phyloP scores from a whole-genome alignment of 2,797 vertebrate species.

The Carcharodon carcharias region DNA sequence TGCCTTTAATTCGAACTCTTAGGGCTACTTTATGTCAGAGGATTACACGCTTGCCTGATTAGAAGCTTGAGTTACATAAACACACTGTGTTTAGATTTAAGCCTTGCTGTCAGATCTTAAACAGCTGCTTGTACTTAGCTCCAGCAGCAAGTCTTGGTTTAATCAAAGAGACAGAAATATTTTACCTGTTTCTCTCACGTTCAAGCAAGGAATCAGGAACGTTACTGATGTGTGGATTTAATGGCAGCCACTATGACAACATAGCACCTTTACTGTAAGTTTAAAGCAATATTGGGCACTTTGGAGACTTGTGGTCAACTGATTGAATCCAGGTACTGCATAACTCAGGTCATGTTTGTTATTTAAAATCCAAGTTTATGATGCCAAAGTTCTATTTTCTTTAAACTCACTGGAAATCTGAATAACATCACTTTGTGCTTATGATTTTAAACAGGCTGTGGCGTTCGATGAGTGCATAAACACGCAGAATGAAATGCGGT shows the following conservation, averaged over 20 bases:
- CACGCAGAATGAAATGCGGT: not conserved
- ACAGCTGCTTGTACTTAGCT: conserved; percentile 70
- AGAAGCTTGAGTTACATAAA: conserved; percentile 69
- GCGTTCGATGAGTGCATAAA: not conserved
- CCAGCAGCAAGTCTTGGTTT: conserved; percentile 58
- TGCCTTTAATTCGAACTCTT: conserved; percentile 60
- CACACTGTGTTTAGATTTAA: conserved; percentile 67
- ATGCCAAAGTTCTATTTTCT: conserved; percentile 19
- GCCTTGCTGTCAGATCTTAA: conserved; percentile 60
- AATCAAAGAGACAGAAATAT: conserved; percentile 63
- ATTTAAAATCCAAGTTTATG: not conserved
- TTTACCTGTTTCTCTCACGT: conserved; percentile 57
- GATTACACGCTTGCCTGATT: conserved; percentile 65
- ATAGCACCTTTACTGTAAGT: conserved; percentile 24
- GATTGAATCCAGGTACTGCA: not conserved
- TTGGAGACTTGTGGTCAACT: not conserved
- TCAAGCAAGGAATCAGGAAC: conserved; percentile 39
- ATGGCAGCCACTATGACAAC: conserved; percentile 11
- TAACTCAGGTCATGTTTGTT: not conserved
- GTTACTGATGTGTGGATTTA: conserved; percentile 27
- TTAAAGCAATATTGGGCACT: not conserved
- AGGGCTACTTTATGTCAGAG: conserved; percentile 62
- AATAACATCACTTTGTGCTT: not conserved
- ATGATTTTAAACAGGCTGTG: not conserved
- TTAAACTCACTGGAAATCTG: not conserved